Evolutionary conservation across 2,888 invertebrate species (phyloP), one percentile per base, ranked within the genome.

Genomic region (Ophion slaviceki): DNA sequence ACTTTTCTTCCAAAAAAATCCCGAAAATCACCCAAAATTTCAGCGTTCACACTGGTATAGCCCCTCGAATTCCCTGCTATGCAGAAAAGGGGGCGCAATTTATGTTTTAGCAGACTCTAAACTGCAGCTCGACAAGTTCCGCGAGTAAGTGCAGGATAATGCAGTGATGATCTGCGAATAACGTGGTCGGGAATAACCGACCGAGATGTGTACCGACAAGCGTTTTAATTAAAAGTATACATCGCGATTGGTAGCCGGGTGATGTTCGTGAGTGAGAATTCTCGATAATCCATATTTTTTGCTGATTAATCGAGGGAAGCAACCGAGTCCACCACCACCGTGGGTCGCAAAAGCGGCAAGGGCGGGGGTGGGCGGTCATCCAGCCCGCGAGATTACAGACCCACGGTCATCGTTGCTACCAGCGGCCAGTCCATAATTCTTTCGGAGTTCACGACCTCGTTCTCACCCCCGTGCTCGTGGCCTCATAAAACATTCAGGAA

Each of bases 171-270:
- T 32, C 47, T 8, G 47, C 68, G 66, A 82, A 75, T 71, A 75
- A 85, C 75, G 57, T 14, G 68, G 47, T 24, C 32, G 61, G 72
- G 2, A 14, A 20, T 45, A 45, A 11, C n/a, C 36, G 11, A 68
- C n/a, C 17, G 53, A 53, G 53, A 40, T 45, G 64, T 8, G 11
- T 74, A 67, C 40, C 62, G 20, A 32, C 32, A 78, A 74, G 72
- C 74, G 74, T 81, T 81, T 74, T 77, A 74, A 84, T 77, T 61
- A 80, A 84, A 76, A 62, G 61, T 32, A 47, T 66, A 76, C 24
- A 10, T 2, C 28, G 11, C 24, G 61, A 17, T 75, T 62, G 62
- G 45, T n/a, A 75, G 17, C 36, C 14, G 14, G 24, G 20, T 14
- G 24, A 53, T 17, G 47, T 82, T 81, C 81, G 81, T 85, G 53